Evolutionary conservation across 1,140 invertebrate genomes (phyloP), one percentile per base, ranked within the genome.

Genomic region (Brachionus rubens): DNA sequence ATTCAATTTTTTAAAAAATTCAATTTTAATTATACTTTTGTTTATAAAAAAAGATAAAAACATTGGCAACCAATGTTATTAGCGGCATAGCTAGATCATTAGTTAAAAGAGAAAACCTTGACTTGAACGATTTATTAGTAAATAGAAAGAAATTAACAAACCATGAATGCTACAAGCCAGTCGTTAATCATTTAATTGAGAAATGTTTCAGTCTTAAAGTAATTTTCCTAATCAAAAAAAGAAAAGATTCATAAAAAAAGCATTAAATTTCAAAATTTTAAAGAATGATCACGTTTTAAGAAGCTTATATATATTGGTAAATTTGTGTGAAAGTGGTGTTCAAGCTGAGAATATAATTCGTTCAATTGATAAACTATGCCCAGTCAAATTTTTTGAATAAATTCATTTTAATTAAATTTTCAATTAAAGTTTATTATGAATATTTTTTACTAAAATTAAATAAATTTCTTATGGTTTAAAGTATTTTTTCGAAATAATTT

Each of bases 201-300:
- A 77, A 77, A 21, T 84, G 83, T 75, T 79, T 81, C 24, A 77
- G 79, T 28, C 43, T 83, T 41, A 54, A 81, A 78, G 82, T 83
- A 68, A 14, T 67, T 19, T n/a, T n/a, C n/a, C n/a, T 16, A 12
- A 21, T 41, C 26, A 30, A n/a, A 33, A 21, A 7, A 21, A n/a
- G n/a, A 40, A 28, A 65, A 62, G 19, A 6, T 19, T 36, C 19
- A n/a, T 36, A 19, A 36, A 36, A 59, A 16, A 36, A n/a, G 36
- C 0, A 33, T 36, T 16, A 4, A 28, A 54, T 72, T 77, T 75
- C 26, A 62, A 3, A 9, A 9, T 36, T 59, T 79, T 79, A 16
- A 77, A 84, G 82, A 82, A 85, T 80, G 81, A 82, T 19, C 86
- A 85, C 78, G 84, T 84, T 21, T 76, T 86, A 46, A 81, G 84